phyloP scores from a whole-genome alignment of 92 coral and sea anemone genomes.

The Umimayanthus chanpuru region DNA sequence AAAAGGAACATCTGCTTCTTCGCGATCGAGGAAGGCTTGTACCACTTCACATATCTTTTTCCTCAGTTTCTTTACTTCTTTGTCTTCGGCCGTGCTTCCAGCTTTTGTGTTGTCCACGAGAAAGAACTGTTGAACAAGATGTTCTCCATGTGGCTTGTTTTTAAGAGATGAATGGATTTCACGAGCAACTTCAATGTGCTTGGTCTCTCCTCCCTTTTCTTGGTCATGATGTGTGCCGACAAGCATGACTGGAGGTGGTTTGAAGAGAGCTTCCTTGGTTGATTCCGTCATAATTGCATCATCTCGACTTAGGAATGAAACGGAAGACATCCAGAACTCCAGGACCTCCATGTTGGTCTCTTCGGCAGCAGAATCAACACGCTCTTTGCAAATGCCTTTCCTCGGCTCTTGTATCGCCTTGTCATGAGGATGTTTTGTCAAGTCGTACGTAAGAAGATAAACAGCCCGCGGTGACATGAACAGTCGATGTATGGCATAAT shows the following conservation, averaged over 20 bases:
- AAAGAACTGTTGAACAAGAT: conserved; percentile 31
- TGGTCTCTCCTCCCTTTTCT: not conserved
- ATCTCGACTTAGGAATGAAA: conserved; percentile 37
- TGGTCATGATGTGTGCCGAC: conserved; percentile 69
- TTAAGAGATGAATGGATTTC: not conserved
- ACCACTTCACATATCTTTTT: conserved; percentile 30
- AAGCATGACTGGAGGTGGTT: conserved; percentile 52
- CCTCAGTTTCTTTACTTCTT: conserved; percentile 35
- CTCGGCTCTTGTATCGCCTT: conserved; percentile 50
- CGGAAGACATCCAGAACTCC: conserved; percentile 68
- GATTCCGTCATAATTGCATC: not conserved
- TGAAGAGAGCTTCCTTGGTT: not conserved
- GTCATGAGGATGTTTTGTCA: conserved; percentile 47
- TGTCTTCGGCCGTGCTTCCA: conserved; percentile 30
- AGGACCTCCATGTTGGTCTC: conserved; percentile 61
- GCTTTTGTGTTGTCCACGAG: conserved; percentile 67
- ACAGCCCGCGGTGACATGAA: conserved; percentile 66
- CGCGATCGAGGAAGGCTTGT: conserved; percentile 3
- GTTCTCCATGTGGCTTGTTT: conserved; percentile 12
- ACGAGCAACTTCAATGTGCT: conserved; percentile 12
- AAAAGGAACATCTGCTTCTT: not conserved
- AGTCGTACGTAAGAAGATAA: conserved; percentile 60
- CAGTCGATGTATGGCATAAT: conserved; percentile 69
- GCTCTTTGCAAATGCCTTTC: conserved; percentile 42
- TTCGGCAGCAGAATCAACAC: conserved; percentile 36